Base-by-base conservation (phyloP, 2,888 invertebrate species). In the Dolomedes plantarius region DNA sequence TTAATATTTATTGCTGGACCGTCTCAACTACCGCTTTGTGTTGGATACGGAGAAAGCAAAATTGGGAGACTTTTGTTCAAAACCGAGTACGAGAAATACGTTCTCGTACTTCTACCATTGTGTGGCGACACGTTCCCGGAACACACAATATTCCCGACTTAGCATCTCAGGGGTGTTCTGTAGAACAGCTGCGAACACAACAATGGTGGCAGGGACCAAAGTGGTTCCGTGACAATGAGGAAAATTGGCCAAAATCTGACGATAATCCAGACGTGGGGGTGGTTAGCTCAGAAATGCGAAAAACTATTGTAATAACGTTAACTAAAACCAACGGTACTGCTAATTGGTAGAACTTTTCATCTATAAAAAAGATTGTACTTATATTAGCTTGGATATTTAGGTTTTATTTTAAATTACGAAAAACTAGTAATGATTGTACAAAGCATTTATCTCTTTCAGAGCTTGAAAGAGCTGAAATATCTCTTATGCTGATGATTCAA, bases 91-190 rank as follows among this genome's bases (percentile, higher is more conserved):
- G n/a, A 62, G 62, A 62, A 62, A 62, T 62, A 62, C 62, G 62
- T 13, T 6, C 9, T 6, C 9, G 62, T 19, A 62, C 7, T 13
- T 6, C 7, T 23, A 62, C 62, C 23, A n/a, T 7, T 7, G 19
- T 13, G 0, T 77, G 69, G 77, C 5, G 31, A 0, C 50, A 68
- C 29, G 19, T 69, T n/a, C 56, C 68, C 0, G 6, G 69, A 11
- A n/a, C 6, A 27, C 19, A n/a, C 19, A 78, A 78, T 69, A 28
- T 62, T 13, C 67, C 77, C 27, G 77, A 67, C 32, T 19, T 77
- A 7, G 29, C 27, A 11, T 77, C 77, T 0, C n/a, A 69, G n/a
- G 69, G 69, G 13, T 69, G 78, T 62, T 56, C 7, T 39, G 7
- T 13, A 9, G 9, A 39, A 7, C 39, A 39, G 13, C 13, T 39